phyloP scores from a whole-genome alignment of 2,113 vertebrate species.

The Myrmophylax atrothorax region DNA sequence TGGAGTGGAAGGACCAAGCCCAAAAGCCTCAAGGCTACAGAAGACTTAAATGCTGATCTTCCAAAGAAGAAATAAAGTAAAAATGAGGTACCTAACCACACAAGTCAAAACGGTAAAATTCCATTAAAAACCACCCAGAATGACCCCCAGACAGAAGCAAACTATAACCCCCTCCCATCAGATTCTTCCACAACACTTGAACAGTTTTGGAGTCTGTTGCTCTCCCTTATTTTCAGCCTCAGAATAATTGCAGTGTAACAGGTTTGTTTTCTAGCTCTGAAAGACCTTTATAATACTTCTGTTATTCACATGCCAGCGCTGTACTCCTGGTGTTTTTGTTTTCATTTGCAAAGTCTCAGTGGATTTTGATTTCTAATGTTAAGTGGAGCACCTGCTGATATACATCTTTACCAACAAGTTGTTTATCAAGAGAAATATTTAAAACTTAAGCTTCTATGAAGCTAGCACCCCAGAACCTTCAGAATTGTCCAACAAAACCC shows the following conservation, averaged over 20 bases:
- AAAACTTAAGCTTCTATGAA: not conserved
- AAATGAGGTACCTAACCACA: not conserved
- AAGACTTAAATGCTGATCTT: not conserved
- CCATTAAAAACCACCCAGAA: not conserved
- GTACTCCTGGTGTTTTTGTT: not conserved
- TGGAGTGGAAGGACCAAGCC: not conserved
- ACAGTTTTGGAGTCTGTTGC: not conserved
- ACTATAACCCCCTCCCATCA: accelerated
- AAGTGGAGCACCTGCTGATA: not conserved
- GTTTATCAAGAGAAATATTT: not conserved
- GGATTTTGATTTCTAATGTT: not conserved
- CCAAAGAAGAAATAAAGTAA: not conserved
- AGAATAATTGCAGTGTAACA: not conserved
- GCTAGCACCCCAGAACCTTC: not conserved
- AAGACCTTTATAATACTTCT: not conserved
- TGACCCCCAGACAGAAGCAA: not conserved
- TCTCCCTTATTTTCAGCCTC: not conserved
- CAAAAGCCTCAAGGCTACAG: not conserved
- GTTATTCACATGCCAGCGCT: not conserved
- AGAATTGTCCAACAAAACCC: not conserved
- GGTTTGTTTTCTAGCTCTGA: not conserved
- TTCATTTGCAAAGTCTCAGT: not conserved
- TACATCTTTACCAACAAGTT: not conserved
- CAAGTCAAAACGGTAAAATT: not conserved
- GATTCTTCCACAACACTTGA: not conserved